A percentile compares a stretch with the other conserved stretches of the same genome.
Conservation (phyloP, 2,113 vertebrate genomes). For the Amia ocellicauda region DNA sequence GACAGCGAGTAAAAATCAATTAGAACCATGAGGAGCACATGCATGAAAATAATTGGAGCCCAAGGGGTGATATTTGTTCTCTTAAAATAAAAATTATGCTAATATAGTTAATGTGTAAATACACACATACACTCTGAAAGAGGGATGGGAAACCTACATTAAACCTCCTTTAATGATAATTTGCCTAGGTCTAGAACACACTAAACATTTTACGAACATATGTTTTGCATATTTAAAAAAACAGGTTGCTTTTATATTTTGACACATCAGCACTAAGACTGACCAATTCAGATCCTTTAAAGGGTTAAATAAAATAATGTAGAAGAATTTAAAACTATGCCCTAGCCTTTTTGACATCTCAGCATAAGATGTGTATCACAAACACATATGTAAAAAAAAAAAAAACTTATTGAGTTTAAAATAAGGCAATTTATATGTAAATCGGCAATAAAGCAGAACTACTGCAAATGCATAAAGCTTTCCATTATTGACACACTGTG, state of each 20-base stretch:
- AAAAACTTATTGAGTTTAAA: conserved; percentile 88
- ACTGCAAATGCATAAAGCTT: conserved; percentile 91
- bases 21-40: conserved; percentile 60
- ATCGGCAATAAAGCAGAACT: conserved; percentile 97
- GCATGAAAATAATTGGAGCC: conserved; percentile 77
- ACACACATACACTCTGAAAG: conserved; percentile 46
- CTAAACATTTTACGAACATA: too few relatives aligned
- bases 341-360: conserved; percentile 82
- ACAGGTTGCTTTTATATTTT: too few relatives aligned
- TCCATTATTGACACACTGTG: conserved; percentile 90
- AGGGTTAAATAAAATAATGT: too few relatives aligned
- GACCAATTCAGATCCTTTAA: too few relatives aligned
- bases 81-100: conserved; percentile 72
- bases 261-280: too few relatives aligned
- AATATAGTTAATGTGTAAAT: conserved; percentile 60
- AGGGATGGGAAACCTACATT: conserved; percentile 50
- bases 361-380: conserved; percentile 86
- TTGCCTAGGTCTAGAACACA: conserved; percentile 46
- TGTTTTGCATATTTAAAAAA: too few relatives aligned
- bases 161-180: conserved; percentile 62
- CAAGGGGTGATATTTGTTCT: conserved; percentile 76
- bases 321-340: conserved; percentile 78
- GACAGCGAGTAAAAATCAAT: conserved; percentile 48
- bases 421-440: conserved; percentile 99
- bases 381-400: conserved; percentile 81